Evolutionary conservation across 2,797 vertebrate genomes (phyloP), one percentile per base, ranked within the genome.

Genomic region (Parauchenoglanis punctatus): DNA sequence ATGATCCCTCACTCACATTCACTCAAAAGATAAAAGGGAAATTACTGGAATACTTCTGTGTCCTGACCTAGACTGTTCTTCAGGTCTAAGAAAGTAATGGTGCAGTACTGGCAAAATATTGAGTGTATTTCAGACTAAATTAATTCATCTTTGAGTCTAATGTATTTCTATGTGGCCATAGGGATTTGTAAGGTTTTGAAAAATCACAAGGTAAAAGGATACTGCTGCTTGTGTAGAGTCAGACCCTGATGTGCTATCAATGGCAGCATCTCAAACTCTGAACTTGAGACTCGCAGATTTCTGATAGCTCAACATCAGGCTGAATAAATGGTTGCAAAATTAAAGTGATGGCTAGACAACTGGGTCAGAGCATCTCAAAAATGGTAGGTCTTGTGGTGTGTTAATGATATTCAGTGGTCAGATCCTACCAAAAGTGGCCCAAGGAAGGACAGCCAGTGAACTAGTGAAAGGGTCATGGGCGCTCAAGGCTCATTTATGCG

Each of bases 1-100:
- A 85, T 61, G 72, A 87, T 76, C 75, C 44, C 70, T 78, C 75
- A 81, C 61, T 13, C 81, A 61, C 2, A 44, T 40, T 80, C 10
- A 80, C 1, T 67, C 49, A 46, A 44, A 58, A 31, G 10, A 35
- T 52, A 23, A 81, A 61, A 17, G 28, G 77, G 23, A 81, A 61
- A 63, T 44, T 44, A 40, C 52, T 78, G 59, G 56, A 56, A 84
- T 61, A 49, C 46, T 61, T 70, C 23, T 84, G 78, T 72, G 18
- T 56, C 52, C 8, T 20, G 52, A 78, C 46, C 73, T 35, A 59
- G 54, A 1, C 77, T 40, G 28, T 3, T 15, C 31, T 40, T 56
- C 54, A 40, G 54, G 8, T 25, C 11, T 81, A 7, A 12, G 17
- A 6, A 61, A 2, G 18, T 61, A 15, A 81, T 44, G 13, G 77